These are phyloP conservation scores for Cyprinodon brontotheroides DNA, from an alignment of 2,113 vertebrate species.

Conservation along the genomic window DNA sequence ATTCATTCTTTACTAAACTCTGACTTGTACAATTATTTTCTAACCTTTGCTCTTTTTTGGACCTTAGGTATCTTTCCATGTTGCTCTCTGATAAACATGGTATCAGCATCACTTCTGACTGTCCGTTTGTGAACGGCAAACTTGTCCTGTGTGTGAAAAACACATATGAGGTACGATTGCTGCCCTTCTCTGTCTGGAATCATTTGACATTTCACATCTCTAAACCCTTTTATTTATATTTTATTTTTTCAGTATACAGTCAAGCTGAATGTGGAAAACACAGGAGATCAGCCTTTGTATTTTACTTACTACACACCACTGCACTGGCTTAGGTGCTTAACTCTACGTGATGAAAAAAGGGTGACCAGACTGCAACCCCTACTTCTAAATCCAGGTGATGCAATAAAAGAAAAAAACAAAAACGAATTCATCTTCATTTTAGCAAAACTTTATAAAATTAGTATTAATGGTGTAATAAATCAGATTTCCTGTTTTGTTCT, in stretches of 20 bases:
- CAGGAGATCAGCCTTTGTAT: conserved; percentile 61
- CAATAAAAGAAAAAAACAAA: not conserved
- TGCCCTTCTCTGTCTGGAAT: not conserved
- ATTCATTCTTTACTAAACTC: not conserved
- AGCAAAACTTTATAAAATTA: not conserved
- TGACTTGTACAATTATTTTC: not conserved
- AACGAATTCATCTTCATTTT: not conserved
- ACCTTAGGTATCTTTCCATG: conserved; percentile 63
- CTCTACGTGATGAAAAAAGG: conserved; percentile 58
- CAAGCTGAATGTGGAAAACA: conserved; percentile 80
- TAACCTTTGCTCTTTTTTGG: conserved; percentile 8
- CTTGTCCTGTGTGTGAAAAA: conserved; percentile 72
- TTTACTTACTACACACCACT: conserved; percentile 77
- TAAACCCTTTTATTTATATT: not conserved
- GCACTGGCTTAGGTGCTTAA: conserved; percentile 60
- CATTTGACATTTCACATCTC: not conserved
- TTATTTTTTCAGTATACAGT: conserved; percentile 29
- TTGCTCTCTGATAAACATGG: conserved; percentile 81
- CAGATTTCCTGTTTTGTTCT: not conserved
- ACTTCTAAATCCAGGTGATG: conserved; percentile 80
- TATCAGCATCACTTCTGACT: conserved; percentile 73
- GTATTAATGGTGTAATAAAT: not conserved
- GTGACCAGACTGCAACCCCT: conserved; percentile 69
- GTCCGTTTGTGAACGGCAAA: conserved; percentile 64
- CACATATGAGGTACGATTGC: conserved; percentile 37